Evolutionary conservation across 1,140 invertebrate genomes (phyloP).

Genomic region (Heterodera schachtii): DNA sequence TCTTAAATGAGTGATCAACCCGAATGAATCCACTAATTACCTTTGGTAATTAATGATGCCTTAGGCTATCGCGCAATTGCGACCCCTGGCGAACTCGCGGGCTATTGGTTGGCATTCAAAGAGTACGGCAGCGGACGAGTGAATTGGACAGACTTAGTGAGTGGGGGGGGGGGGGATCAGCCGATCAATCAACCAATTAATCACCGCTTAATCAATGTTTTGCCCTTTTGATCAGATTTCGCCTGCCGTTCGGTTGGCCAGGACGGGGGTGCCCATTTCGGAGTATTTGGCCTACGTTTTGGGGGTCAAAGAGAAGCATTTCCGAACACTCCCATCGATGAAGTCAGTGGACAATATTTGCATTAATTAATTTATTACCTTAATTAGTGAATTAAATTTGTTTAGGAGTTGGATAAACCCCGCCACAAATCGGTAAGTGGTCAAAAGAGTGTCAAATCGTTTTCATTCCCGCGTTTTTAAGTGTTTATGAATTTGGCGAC

Average conservation of each 20-base stretch:
- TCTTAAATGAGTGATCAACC: too few relatives aligned
- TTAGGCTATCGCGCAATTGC: slow-evolving; percentile 78
- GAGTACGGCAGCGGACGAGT: slow-evolving; percentile 76
- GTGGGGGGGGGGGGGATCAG: too few relatives aligned
- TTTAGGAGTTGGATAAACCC: slow-evolving; percentile 66
- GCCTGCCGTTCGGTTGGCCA: slow-evolving; percentile 77
- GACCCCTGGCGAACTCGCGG: slow-evolving; percentile 86
- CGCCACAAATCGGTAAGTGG: slow-evolving; percentile 36
- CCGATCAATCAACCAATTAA: slow-evolving; percentile 57
- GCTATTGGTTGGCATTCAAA: slow-evolving; percentile 81
- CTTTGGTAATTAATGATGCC: too few relatives aligned
- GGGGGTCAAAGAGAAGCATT: slow-evolving; percentile 62
- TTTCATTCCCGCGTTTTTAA: background rate
- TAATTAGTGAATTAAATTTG: background rate
- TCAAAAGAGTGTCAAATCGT: background rate
- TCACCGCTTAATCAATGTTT: background rate
- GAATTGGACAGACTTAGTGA: slow-evolving; percentile 79
- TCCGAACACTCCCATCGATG: slow-evolving; percentile 57
- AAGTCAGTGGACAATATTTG: slow-evolving; percentile 40
- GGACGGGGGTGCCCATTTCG: slow-evolving; percentile 69
- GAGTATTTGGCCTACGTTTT: slow-evolving; percentile 61
- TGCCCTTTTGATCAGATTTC: background rate
- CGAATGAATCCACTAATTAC: too few relatives aligned
- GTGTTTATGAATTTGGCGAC: slow-evolving; percentile 67
- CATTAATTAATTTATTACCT: background rate